Percentiles rank a stretch among this genome's conserved stretches.
phyloP scores from a whole-genome alignment of 2,888 invertebrate genomes.

The Ischnura elegans region DNA sequence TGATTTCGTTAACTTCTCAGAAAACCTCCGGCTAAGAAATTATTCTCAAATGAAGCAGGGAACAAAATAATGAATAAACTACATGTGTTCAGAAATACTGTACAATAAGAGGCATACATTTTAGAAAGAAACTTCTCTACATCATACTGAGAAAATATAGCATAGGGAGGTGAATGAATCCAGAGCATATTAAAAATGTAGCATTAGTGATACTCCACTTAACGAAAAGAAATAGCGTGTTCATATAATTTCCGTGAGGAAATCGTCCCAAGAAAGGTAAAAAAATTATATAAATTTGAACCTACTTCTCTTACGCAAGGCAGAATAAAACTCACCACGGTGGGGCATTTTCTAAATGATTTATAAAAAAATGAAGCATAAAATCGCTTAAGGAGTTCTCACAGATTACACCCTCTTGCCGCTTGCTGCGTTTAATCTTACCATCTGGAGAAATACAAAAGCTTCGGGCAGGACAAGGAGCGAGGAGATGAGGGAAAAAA shows the following conservation, averaged over 20 bases:
- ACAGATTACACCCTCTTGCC: slow-evolving; percentile 10
- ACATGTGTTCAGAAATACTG: too few species aligned
- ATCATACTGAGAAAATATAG: too few species aligned
- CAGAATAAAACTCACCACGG: not conserved
- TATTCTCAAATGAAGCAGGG: too few species aligned
- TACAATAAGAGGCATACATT: too few species aligned
- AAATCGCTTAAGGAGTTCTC: not conserved
- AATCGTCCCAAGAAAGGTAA: not conserved
- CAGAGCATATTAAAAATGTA: too few species aligned
- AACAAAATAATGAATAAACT: too few species aligned
- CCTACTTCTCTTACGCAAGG: not conserved
- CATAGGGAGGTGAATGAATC: too few species aligned
- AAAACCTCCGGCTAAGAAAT: too few species aligned
- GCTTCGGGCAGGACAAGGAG: slow-evolving; percentile 28
- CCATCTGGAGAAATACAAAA: slow-evolving; percentile 8
- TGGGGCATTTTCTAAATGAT: slow-evolving; percentile 20
- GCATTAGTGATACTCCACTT: too few species aligned
- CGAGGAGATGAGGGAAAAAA: not conserved
- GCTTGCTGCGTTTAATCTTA: not conserved
- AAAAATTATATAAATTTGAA: not conserved
- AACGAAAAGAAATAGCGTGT: too few species aligned
- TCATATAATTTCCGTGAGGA: not conserved
- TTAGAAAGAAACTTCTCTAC: too few species aligned
- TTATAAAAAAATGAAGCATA: not conserved
- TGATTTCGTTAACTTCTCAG: too few species aligned